Percentiles rank a stretch among this genome's conserved stretches.
phyloP scores from a whole-genome alignment of 2,888 invertebrate genomes.

The Caenorhabditis drosophilae region DNA sequence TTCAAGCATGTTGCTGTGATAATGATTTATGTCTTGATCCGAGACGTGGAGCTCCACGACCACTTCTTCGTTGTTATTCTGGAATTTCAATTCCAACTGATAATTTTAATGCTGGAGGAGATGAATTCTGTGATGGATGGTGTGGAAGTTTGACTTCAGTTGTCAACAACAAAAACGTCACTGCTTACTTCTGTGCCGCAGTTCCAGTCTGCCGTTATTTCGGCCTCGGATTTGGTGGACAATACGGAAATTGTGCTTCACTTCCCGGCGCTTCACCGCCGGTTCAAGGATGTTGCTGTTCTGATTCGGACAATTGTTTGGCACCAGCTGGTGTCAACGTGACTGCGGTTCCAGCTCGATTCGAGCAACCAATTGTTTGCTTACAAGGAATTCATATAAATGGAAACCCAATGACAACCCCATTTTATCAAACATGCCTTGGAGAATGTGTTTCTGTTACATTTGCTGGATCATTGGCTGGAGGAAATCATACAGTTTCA shows the following conservation, averaged over 20 bases:
- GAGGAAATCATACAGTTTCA: slow-evolving; percentile 22
- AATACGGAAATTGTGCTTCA: slow-evolving; percentile 39
- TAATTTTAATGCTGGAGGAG: slow-evolving; percentile 44
- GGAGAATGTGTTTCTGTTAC: slow-evolving; percentile 48
- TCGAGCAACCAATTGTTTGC: slow-evolving; percentile 43
- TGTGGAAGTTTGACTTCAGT: slow-evolving; percentile 38
- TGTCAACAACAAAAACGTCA: slow-evolving; percentile 44
- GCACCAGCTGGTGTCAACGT: slow-evolving; percentile 39
- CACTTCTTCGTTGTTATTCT: slow-evolving; percentile 46
- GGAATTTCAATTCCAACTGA: slow-evolving; percentile 45
- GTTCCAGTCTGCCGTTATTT: slow-evolving; percentile 40
- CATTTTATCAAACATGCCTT: slow-evolving; percentile 41
- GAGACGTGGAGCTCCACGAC: slow-evolving; percentile 24
- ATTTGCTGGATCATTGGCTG: slow-evolving; percentile 34
- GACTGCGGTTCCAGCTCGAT: slow-evolving; percentile 32
- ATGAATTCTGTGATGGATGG: slow-evolving; percentile 49
- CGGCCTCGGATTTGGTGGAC: slow-evolving; percentile 48
- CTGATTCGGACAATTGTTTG: slow-evolving; percentile 41
- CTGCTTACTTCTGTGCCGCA: slow-evolving; percentile 48
- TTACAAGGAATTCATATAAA: slow-evolving; percentile 49
- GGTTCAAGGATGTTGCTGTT: slow-evolving; percentile 48
- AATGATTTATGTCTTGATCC: slow-evolving; percentile 45
- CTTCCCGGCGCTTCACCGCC: slow-evolving; percentile 39
- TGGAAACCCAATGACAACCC: slow-evolving; percentile 24
- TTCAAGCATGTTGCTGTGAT: slow-evolving; percentile 48